Percentiles rank a stretch among this genome's conserved stretches.
These are phyloP conservation scores for Crotophaga sulcirostris DNA, from an alignment of 2,113 vertebrate genomes.

Conservation along the genomic window DNA sequence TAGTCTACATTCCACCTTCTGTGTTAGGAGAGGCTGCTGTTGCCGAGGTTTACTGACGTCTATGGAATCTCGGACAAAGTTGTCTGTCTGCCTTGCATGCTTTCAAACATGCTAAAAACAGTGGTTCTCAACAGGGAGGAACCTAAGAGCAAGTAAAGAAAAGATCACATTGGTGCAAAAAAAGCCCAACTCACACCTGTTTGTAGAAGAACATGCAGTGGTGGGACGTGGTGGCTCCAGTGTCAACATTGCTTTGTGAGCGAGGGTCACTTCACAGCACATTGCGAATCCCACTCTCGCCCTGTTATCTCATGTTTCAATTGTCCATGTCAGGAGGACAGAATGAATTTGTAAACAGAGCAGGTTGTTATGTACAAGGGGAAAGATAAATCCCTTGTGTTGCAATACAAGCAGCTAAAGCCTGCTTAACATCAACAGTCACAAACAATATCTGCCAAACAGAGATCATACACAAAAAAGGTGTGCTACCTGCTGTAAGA, in stretches of 20 bases:
- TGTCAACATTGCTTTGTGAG: neutral
- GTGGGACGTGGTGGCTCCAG: neutral
- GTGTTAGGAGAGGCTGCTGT: neutral
- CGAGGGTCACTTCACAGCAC: neutral
- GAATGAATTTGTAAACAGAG: neutral
- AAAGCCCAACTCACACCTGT: accelerated
- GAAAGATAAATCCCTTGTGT: neutral
- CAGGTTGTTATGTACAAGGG: neutral
- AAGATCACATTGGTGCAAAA: neutral
- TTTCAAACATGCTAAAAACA: neutral
- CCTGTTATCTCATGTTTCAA: neutral
- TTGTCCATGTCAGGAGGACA: neutral
- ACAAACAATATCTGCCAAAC: neutral
- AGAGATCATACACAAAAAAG: neutral
- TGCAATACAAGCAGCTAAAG: neutral
- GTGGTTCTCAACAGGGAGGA: neutral
- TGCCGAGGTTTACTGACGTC: accelerated
- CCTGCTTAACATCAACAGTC: neutral
- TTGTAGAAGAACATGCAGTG: neutral
- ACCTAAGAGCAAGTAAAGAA: neutral
- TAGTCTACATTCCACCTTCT: neutral
- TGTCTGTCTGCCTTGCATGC: neutral
- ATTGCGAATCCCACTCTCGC: neutral
- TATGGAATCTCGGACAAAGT: neutral
- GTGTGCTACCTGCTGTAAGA: neutral